These are phyloP conservation scores for Coturnix japonica DNA, from an alignment of 2,113 vertebrate genomes.

Conservation along the genomic window DNA sequence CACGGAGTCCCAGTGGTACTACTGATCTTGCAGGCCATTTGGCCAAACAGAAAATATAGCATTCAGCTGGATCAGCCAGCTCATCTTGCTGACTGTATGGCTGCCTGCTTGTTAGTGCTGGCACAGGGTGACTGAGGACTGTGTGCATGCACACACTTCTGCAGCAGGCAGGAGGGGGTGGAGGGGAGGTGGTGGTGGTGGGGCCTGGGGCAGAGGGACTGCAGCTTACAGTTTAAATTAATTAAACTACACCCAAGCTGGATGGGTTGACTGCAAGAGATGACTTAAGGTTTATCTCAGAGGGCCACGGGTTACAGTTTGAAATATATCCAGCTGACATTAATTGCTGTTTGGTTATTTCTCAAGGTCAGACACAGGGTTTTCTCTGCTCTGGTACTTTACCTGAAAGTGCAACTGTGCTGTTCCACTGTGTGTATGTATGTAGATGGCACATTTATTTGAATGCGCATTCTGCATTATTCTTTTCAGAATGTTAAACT, in stretches of 20 bases:
- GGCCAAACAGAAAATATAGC: neutral
- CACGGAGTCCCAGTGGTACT: fast-evolving
- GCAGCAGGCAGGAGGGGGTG: neutral
- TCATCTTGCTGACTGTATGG: neutral
- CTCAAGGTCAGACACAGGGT: neutral
- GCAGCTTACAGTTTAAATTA: neutral
- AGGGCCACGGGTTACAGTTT: neutral
- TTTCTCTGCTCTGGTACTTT: neutral
- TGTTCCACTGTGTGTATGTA: neutral
- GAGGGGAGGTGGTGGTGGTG: neutral
- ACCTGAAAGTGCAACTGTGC: neutral
- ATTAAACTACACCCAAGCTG: neutral
- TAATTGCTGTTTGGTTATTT: neutral
- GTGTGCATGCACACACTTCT: fast-evolving
- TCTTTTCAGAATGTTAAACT: neutral
- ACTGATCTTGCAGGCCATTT: neutral
- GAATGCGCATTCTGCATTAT: neutral
- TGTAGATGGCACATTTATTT: neutral
- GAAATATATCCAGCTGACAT: neutral
- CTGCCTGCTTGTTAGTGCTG: neutral
- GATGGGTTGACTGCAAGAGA: neutral
- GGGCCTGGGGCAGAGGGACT: neutral
- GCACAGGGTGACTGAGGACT: neutral
- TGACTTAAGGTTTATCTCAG: neutral
- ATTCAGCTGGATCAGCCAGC: neutral